Conservation (phyloP, 2,797 vertebrate genomes). For the Potorous gilbertii region DNA sequence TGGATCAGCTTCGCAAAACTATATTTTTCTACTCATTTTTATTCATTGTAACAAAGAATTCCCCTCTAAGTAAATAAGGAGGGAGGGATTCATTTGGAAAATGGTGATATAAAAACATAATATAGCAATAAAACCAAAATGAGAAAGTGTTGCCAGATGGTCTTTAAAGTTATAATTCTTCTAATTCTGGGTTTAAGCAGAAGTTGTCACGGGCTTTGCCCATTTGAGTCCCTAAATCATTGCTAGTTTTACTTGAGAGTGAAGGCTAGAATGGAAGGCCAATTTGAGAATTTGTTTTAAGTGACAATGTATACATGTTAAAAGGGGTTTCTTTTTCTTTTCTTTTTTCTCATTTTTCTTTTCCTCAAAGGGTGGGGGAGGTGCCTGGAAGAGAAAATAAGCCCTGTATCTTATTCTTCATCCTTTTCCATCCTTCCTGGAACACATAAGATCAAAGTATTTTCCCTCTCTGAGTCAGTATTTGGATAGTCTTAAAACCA, state of each 20-base stretch:
- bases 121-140: neutral
- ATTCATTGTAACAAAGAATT: neutral
- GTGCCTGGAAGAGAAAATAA: constrained; percentile 18
- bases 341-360: neutral
- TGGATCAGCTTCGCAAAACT: neutral
- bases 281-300: neutral
- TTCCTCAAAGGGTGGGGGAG: neutral
- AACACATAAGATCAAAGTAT: constrained; percentile 5
- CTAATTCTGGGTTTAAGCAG: neutral
- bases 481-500: neutral
- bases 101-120: neutral
- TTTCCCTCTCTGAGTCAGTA: neutral
- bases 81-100: neutral
- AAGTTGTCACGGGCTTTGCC: constrained; percentile 4
- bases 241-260: neutral
- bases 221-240: neutral
- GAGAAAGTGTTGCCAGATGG: neutral
- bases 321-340: neutral
- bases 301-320: neutral
- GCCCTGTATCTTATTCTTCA: neutral
- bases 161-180: neutral
- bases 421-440: neutral
- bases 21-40: neutral
- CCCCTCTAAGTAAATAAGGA: neutral
- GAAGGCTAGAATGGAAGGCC: neutral